These are phyloP conservation scores for Alaudala cheleensis DNA, from an alignment of 2,113 vertebrate genomes.

Conservation along the genomic window DNA sequence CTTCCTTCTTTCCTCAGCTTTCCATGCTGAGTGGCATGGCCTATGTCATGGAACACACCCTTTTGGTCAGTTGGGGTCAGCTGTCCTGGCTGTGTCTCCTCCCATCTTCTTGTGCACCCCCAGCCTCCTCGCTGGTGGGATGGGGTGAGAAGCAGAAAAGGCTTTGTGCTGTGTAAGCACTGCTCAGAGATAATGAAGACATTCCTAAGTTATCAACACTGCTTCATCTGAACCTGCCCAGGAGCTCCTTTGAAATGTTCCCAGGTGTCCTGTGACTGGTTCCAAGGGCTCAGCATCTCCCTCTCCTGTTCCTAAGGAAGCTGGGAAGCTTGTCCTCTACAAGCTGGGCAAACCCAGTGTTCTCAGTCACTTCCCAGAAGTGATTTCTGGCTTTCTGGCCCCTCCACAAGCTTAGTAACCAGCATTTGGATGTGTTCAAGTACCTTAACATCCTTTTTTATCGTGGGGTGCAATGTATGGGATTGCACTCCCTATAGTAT, in stretches of 20 bases:
- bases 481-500: not conserved
- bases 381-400: not conserved
- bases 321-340: not conserved
- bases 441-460: not conserved
- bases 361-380: not conserved
- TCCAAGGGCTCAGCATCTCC: not conserved
- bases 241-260: not conserved
- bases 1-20: not conserved
- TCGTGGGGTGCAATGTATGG: not conserved
- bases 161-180: not conserved
- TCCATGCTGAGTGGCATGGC: not conserved
- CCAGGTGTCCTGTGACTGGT: rapidly evolving
- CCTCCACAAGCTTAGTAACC: not conserved
- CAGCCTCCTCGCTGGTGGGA: not conserved
- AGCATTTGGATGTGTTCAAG: not conserved
- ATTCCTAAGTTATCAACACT: not conserved
- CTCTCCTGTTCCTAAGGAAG: not conserved
- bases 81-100: not conserved
- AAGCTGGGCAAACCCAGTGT: not conserved
- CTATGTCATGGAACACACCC: not conserved
- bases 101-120: not conserved
- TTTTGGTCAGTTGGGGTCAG: not conserved
- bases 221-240: not conserved
- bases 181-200: not conserved
- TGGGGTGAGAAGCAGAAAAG: not conserved